Base-by-base conservation (phyloP, 2,888 invertebrate genomes). In the Hirtodrosophila confusa region DNA sequence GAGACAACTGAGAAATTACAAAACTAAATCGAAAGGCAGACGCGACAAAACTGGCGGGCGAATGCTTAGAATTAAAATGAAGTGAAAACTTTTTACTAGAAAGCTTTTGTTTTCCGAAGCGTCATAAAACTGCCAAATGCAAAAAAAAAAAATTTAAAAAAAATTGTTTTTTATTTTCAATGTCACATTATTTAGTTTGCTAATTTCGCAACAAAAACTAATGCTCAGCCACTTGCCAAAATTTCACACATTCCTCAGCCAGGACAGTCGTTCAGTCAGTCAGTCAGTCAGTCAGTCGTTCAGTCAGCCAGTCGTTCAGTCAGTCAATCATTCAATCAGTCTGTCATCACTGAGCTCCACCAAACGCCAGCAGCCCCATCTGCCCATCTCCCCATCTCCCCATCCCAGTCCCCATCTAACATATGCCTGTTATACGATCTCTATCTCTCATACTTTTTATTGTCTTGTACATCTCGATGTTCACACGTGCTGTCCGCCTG, bases 171-270 rank as follows among this genome's bases (percentile, higher is more conserved):
- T 50, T 63, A 29, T 56, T 44, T 51, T 68, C 74, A 83, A 73
- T 79, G 74, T 70, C 80, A 68, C 29, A 47, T 37, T 37, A 51
- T 24, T 60, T 65, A 53, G 44, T 65, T 61, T 43, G 53, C 60
- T 65, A 71, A 64, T 66, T 56, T 49, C 37, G 39, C 58, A 64
- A 54, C 6, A 65, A 50, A 61, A 50, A 61, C 23, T 50, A 66
- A 58, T 69, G 70, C 77, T 66, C 54, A 53, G 41, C 61, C 55
- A 51, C 31, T 31, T 55, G 65, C 48, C 57, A 69, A 58, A 17
- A 39, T 55, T 36, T 50, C 47, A 45, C 37, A 49, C 40, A 57
- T 33, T 36, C 10, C 27, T 31, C 33, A 41, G 37, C 3, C 10
- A 37, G 37, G 9, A 29, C 58, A 68, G 40, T 39, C 69, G 44